Evolutionary conservation across 2,113 vertebrate species (phyloP).

Genomic region (Marcusenius ussheri): DNA sequence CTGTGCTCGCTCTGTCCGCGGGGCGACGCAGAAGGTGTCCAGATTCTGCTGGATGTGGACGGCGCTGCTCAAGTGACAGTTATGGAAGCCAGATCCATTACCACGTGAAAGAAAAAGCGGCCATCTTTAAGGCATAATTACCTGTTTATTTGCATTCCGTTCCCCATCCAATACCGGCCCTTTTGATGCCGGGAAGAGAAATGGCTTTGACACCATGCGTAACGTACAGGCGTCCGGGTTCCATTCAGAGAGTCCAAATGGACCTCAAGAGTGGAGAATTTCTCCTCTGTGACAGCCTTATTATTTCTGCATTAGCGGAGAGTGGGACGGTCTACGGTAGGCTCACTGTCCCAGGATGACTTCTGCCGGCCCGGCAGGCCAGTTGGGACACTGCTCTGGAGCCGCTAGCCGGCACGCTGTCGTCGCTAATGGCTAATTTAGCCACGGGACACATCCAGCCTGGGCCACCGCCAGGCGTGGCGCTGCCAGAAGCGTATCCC

Average conservation of each 20-base stretch:
- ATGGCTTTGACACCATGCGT: background rate
- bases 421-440: conserved; percentile 9
- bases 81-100: background rate
- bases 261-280: background rate
- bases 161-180: background rate
- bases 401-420: conserved; percentile 16
- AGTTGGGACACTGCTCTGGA: conserved; percentile 20
- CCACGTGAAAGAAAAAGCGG: background rate
- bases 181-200: background rate
- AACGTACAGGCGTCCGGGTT: background rate
- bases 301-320: conserved; percentile 17
- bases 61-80: background rate
- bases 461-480: conserved; percentile 31
- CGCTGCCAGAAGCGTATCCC: conserved; percentile 45
- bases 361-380: conserved; percentile 15
- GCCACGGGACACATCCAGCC: conserved; percentile 37
- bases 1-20: background rate
- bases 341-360: conserved; percentile 14
- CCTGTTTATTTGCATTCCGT: background rate
- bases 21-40: background rate
- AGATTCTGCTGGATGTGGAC: background rate
- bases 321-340: conserved; percentile 22
- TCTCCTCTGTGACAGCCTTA: background rate
- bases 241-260: background rate
- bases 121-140: background rate